Evolutionary conservation across 2,797 vertebrate species (phyloP).

Genomic region (Neosilurus hyrtlii): DNA sequence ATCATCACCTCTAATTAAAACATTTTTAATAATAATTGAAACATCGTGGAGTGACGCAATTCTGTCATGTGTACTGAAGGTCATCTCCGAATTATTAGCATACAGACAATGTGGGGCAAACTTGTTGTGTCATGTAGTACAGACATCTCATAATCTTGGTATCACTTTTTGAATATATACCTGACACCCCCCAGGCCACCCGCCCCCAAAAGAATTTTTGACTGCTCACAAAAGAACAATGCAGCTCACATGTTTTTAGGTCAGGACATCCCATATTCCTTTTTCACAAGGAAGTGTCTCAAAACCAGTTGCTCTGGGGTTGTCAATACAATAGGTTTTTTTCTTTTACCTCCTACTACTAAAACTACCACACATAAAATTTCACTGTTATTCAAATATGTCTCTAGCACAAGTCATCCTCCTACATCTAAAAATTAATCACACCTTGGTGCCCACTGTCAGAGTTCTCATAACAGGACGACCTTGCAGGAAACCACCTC

Average conservation of each 20-base stretch:
- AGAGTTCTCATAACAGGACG: conserved; percentile 39
- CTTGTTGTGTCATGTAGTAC: background rate
- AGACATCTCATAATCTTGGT: background rate
- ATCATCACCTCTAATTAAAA: background rate
- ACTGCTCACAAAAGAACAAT: background rate
- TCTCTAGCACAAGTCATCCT: conserved; percentile 8
- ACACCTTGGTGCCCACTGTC: conserved; percentile 43
- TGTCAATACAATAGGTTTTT: background rate
- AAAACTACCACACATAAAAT: conserved; percentile 11
- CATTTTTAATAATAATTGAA: background rate
- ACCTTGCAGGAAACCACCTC: conserved; percentile 44
- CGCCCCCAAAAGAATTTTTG: background rate
- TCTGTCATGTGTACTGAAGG: background rate
- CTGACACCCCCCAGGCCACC: background rate
- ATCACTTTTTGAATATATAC: background rate
- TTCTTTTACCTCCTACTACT: conserved; percentile 18
- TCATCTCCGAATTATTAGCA: conserved; percentile 2
- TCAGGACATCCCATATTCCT: conserved; percentile 7
- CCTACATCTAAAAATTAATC: conserved; percentile 34
- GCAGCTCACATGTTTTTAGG: background rate
- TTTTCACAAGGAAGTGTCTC: background rate
- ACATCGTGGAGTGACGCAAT: background rate
- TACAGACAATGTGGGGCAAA: background rate
- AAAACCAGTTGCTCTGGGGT: background rate
- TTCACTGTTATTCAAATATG: conserved; percentile 34